Percentiles rank a stretch among this genome's conserved stretches.
phyloP scores from a whole-genome alignment of 2,888 invertebrate genomes.

The Lydus trimaculatus region DNA sequence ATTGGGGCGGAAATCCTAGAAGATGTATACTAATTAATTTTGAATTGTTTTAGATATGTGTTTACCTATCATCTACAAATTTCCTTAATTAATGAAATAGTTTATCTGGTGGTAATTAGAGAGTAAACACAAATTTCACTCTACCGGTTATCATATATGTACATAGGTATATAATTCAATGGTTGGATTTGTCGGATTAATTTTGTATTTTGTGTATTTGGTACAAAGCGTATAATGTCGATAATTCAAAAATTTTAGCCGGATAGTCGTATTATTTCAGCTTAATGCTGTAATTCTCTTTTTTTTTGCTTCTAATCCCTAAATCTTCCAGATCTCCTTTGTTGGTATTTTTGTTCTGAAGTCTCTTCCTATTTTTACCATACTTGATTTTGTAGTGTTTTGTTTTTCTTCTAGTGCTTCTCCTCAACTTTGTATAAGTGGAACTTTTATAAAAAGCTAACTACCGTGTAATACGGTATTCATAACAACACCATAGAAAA shows the following conservation, averaged over 20 bases:
- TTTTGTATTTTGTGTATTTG: neutral
- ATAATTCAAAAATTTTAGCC: neutral
- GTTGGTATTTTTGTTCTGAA: too few relatives aligned
- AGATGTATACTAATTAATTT: neutral
- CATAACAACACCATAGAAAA: too few relatives aligned
- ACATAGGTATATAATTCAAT: neutral
- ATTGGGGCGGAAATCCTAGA: too few relatives aligned
- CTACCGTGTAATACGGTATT: too few relatives aligned
- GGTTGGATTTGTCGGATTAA: neutral
- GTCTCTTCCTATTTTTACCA: too few relatives aligned
- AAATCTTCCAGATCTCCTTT: too few relatives aligned
- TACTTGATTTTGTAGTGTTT: too few relatives aligned
- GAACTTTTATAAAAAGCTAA: too few relatives aligned
- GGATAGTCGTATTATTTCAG: neutral
- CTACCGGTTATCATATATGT: neutral
- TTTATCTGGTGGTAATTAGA: neutral
- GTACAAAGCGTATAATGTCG: neutral
- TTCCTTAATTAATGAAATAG: neutral
- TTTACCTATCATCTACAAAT: conserved; percentile 2
- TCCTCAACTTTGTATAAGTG: too few relatives aligned
- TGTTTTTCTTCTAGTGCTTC: too few relatives aligned
- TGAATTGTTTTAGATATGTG: neutral
- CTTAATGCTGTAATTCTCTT: too few relatives aligned
- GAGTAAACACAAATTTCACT: neutral
- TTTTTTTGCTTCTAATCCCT: too few relatives aligned